phyloP scores from a whole-genome alignment of 2,888 invertebrate species.

The Acleris holmiana region DNA sequence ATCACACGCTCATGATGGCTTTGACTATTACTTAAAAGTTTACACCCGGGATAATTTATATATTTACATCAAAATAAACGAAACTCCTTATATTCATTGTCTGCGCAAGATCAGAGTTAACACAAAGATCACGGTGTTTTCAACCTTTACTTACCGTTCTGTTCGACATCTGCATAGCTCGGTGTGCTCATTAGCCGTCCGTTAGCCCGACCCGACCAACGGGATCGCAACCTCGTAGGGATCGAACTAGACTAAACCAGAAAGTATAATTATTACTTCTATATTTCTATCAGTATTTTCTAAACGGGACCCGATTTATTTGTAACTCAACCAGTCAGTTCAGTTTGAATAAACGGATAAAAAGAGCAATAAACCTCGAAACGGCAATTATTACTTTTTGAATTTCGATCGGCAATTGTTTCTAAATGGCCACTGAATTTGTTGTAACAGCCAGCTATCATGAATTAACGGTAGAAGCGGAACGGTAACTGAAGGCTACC shows the following conservation, averaged over 20 bases:
- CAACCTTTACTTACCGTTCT: conserved; percentile 42
- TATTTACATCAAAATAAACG: not conserved
- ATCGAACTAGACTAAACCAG: conserved; percentile 28
- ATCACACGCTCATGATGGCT: no score
- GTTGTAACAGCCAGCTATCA: not conserved
- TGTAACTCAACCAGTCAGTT: no score
- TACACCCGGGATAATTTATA: not conserved
- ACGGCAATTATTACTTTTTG: no score
- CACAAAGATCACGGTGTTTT: conserved; percentile 11
- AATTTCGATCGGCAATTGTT: conserved; percentile 1
- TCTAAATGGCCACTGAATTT: not conserved
- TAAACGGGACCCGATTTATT: no score
- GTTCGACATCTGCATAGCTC: conserved; percentile 76
- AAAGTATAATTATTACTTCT: conserved; percentile 7
- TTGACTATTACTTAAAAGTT: not conserved
- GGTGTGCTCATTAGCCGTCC: conserved; percentile 79
- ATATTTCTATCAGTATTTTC: not conserved
- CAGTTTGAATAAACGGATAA: no score
- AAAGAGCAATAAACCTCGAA: no score
- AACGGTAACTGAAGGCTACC: conserved; percentile 2
- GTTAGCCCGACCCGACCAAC: conserved; percentile 70
- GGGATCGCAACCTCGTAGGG: conserved; percentile 54
- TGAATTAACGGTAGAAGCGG: no score
- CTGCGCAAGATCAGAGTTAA: conserved; percentile 8
- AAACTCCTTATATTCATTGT: no score